Percentiles rank a stretch among this genome's conserved stretches.
These are phyloP conservation scores for Habrosyne pyritoides DNA, from an alignment of 2,888 invertebrate species.

Conservation along the genomic window DNA sequence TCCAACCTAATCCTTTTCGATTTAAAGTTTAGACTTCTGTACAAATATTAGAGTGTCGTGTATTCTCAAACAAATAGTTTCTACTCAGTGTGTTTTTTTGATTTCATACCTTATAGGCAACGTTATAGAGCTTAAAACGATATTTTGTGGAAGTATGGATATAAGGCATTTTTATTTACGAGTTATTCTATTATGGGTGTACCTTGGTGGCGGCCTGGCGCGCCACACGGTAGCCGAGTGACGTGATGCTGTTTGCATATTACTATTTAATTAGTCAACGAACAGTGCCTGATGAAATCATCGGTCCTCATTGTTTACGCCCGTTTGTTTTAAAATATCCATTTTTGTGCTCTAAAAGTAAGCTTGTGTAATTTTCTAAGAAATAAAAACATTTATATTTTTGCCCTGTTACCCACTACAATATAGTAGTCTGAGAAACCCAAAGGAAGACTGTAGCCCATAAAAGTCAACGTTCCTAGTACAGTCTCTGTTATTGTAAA, in stretches of 20 bases:
- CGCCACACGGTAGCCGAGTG: constrained; percentile 67
- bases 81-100: constrained; percentile 16
- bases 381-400: too few relatives aligned
- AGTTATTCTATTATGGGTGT: constrained; percentile 77
- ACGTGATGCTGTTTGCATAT: constrained; percentile 68
- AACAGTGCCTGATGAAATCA: constrained; percentile 57
- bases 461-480: too few relatives aligned
- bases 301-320: constrained; percentile 41
- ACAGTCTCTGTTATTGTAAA: too few relatives aligned
- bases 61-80: constrained; percentile 51
- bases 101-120: constrained; percentile 25
- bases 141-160: constrained; percentile 14
- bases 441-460: too few relatives aligned
- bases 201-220: constrained; percentile 49
- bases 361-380: neutral
- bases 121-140: constrained; percentile 31
- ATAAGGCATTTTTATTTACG: constrained; percentile 45
- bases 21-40: constrained; percentile 50
- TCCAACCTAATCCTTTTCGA: constrained; percentile 29
- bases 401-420: too few relatives aligned
- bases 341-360: neutral
- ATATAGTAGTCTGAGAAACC: too few relatives aligned
- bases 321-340: constrained; percentile 11
- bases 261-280: constrained; percentile 58
- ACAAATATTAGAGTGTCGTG: constrained; percentile 32